Conservation (phyloP, 1,140 invertebrate species). For the honey bee (Apis mellifera) region Amel_HAv3.1 CM009940.2:9994501-9995000, state of each 20-base stretch:
- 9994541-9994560: background rate
- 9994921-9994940: background rate
- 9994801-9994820: conserved; percentile 80
- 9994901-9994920: background rate
- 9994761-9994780: conserved; percentile 74
- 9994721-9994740: conserved; percentile 78
- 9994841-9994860: conserved; percentile 29
- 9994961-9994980: no score
- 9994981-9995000: background rate
- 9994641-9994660: conserved; percentile 47
- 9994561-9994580: no score
- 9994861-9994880: conserved; percentile 1
- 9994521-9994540: background rate
- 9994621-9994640: conserved; percentile 33
- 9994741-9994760: conserved; percentile 70
- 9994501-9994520: background rate
- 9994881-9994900: background rate
- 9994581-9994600: no score
- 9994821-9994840: conserved; percentile 25
- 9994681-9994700: conserved; percentile 46
- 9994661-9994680: conserved; percentile 42
- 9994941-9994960: background rate
- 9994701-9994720: conserved; percentile 76
- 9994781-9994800: conserved; percentile 73
- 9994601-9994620: conserved; percentile 39